These are phyloP conservation scores for Idaea biselata DNA, from an alignment of 2,888 invertebrate species.

Conservation along the genomic window DNA sequence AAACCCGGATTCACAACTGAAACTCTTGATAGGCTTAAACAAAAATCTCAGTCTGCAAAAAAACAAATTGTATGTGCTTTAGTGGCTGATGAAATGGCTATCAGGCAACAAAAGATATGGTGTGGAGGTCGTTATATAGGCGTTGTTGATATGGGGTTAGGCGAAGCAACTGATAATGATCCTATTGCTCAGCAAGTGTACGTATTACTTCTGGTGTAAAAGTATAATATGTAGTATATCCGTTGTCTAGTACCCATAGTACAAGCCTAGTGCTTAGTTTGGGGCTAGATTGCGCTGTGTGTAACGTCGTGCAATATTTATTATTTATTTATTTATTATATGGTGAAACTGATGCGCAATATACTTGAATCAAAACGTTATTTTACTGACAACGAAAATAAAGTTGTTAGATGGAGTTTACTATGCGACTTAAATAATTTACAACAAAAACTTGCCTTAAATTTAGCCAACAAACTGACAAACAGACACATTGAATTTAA, in stretches of 20 bases:
- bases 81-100: conserved; percentile 9
- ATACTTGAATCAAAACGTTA: conserved; percentile 20
- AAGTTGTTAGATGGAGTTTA: conserved; percentile 16
- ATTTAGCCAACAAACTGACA: conserved; percentile 22
- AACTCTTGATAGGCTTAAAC: conserved; percentile 9
- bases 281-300: too few species aligned
- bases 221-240: too few species aligned
- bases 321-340: conserved; percentile 22
- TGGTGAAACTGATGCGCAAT: conserved; percentile 23
- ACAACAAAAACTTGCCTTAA: conserved; percentile 16
- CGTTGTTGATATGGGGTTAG: too few species aligned
- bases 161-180: too few species aligned
- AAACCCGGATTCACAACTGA: conserved; percentile 13
- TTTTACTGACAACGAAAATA: conserved; percentile 11
- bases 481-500: conserved; percentile 17
- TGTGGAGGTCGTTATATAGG: not conserved
- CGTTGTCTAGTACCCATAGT: too few species aligned
- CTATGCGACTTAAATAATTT: conserved; percentile 17
- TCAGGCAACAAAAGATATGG: conserved; percentile 4
- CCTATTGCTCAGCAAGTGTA: too few species aligned
- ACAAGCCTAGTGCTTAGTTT: too few species aligned
- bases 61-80: conserved; percentile 5
- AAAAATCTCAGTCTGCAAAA: not conserved
- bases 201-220: conserved; percentile 5
- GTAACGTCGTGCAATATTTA: too few species aligned